A percentile compares a stretch with the other conserved stretches of the same genome.
Conservation (phyloP, 1,140 invertebrate species). For the Popillia japonica region DNA sequence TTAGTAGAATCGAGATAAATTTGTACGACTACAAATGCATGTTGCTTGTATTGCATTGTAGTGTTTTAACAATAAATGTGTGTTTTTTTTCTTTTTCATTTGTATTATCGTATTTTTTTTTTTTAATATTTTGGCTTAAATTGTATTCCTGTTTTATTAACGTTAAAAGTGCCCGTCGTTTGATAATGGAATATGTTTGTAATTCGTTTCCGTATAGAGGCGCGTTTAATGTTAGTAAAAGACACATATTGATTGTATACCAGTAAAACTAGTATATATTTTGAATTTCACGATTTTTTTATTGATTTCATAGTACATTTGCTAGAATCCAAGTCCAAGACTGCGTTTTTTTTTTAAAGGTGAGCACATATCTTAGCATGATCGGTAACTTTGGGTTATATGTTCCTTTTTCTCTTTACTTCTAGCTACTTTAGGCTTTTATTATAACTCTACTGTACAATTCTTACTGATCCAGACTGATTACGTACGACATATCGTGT, state of each 20-base stretch:
- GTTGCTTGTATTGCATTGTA: constrained; percentile 37
- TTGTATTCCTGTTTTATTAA: not conserved
- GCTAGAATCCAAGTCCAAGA: constrained; percentile 50
- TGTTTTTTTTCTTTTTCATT: constrained; percentile 24
- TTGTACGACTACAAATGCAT: constrained; percentile 33
- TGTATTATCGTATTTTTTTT: constrained; percentile 1
- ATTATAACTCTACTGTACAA: no score
- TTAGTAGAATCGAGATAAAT: not conserved
- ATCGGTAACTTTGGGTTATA: constrained; percentile 29
- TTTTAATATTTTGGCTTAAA: not conserved
- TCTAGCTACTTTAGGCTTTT: no score
- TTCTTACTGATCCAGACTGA: no score
- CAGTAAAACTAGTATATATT: constrained; percentile 28
- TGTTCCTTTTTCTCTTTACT: constrained; percentile 26
- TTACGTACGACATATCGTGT: no score
- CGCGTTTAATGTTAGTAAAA: not conserved
- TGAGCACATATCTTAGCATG: constrained; percentile 52
- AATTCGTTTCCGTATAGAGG: no score
- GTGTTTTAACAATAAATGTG: constrained; percentile 36
- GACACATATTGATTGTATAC: not conserved
- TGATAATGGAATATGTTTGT: no score
- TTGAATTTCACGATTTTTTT: constrained; percentile 46
- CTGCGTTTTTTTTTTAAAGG: constrained; percentile 50
- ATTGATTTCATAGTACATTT: constrained; percentile 56
- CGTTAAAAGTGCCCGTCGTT: no score